Percentiles rank a stretch among this genome's conserved stretches.
phyloP scores from a whole-genome alignment of 2,113 vertebrate genomes.

The Oxyura jamaicensis region DNA sequence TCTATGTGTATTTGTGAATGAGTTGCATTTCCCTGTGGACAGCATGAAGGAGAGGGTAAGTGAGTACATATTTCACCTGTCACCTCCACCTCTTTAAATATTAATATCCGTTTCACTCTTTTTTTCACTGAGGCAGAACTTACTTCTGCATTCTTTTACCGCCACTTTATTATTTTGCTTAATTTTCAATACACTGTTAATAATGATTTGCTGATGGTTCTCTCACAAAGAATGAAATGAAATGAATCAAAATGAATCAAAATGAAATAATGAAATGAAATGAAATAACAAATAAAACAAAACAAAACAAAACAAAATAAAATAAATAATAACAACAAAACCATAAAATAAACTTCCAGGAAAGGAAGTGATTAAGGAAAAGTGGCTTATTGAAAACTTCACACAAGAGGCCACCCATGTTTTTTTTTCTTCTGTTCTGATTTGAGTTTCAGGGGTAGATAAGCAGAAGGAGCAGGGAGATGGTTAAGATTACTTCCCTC shows the following conservation, averaged over 20 bases:
- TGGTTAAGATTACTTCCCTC: neutral
- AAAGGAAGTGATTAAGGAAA: neutral
- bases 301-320: too few species aligned
- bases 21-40: neutral
- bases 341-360: too few species aligned
- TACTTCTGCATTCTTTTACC: neutral
- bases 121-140: conserved; percentile 5
- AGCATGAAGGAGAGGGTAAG: neutral
- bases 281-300: too few species aligned
- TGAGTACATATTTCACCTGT: conserved; percentile 4
- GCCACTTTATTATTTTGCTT: neutral
- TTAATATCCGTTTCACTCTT: neutral
- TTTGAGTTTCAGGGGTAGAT: neutral
- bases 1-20: neutral
- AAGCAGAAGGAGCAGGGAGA: neutral
- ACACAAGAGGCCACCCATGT: neutral
- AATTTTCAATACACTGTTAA: neutral
- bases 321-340: too few species aligned
- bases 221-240: neutral
- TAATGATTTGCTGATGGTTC: neutral
- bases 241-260: too few species aligned
- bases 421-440: neutral
- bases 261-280: too few species aligned
- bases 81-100: conserved; percentile 23
- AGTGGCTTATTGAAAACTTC: neutral